Evolutionary conservation across 2,888 invertebrate species (phyloP).

Genomic region (Euplexia lucipara): DNA sequence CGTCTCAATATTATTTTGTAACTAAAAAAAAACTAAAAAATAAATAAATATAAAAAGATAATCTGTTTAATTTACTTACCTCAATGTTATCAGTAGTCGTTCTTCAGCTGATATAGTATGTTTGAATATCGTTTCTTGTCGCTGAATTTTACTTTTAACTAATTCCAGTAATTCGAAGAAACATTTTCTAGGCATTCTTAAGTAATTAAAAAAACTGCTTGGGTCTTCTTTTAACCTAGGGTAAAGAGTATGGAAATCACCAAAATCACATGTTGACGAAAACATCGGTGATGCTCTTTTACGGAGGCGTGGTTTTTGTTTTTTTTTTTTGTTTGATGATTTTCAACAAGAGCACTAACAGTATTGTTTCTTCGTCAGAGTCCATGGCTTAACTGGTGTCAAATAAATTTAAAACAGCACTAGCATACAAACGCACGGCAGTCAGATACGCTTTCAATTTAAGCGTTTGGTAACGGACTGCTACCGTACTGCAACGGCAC

Average conservation of each 20-base stretch:
- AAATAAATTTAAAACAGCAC: too few relatives aligned
- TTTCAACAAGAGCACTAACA: constrained; percentile 36
- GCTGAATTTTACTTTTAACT: constrained; percentile 36
- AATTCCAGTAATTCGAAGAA: constrained; percentile 40
- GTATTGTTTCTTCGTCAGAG: constrained; percentile 36
- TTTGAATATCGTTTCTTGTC: constrained; percentile 26
- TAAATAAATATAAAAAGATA: constrained; percentile 3
- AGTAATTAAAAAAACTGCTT: constrained; percentile 26
- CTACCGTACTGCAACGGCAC: constrained; percentile 17
- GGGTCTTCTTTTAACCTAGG: constrained; percentile 39
- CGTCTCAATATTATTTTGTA: too few relatives aligned
- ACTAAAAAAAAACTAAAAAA: constrained; percentile 6
- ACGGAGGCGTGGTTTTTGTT: constrained; percentile 21
- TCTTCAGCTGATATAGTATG: constrained; percentile 30
- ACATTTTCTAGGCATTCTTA: constrained; percentile 33
- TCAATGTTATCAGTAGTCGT: constrained; percentile 28
- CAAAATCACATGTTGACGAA: constrained; percentile 30
- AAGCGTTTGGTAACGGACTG: constrained; percentile 32
- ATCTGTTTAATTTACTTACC: constrained; percentile 31
- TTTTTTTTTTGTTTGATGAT: constrained; percentile 16
- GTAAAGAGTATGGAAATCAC: constrained; percentile 46
- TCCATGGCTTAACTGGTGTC: constrained; percentile 37
- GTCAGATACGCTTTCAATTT: constrained; percentile 39
- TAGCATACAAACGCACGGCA: constrained; percentile 37
- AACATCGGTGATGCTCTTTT: constrained; percentile 34